Evolutionary conservation across 2,113 vertebrate genomes (phyloP).

Genomic region (Podilymbus podiceps): DNA sequence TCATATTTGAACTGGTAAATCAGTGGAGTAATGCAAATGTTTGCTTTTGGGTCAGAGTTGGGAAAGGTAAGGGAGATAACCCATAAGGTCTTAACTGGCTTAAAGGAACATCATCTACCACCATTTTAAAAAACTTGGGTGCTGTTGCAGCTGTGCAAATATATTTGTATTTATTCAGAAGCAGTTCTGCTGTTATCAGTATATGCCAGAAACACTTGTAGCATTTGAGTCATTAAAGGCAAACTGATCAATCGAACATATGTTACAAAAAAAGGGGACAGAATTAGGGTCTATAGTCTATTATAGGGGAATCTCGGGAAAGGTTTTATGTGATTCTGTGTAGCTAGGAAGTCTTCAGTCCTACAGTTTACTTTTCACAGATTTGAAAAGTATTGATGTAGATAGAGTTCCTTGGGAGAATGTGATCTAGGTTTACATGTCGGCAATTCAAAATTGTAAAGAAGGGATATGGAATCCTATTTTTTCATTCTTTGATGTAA

Average conservation of each 20-base stretch:
- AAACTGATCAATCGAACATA: background rate
- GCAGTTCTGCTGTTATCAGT: background rate
- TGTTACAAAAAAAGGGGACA: background rate
- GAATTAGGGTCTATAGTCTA: rapidly evolving
- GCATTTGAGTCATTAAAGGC: background rate
- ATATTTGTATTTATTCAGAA: background rate
- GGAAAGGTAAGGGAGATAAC: background rate
- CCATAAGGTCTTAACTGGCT: background rate
- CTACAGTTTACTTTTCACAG: background rate
- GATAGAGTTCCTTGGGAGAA: background rate
- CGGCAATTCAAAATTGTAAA: background rate
- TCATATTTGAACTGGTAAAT: background rate
- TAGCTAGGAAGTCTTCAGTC: background rate
- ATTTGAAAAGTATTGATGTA: background rate
- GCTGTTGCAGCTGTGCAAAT: background rate
- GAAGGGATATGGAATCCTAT: background rate
- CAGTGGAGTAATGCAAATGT: background rate
- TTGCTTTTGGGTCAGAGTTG: background rate
- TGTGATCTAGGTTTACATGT: background rate
- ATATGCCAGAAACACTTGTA: background rate
- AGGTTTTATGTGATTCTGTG: background rate
- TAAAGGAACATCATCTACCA: background rate
- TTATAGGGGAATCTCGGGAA: background rate
- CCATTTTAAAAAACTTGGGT: background rate
- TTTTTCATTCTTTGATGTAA: background rate